Percentiles rank a stretch among this genome's conserved stretches.
phyloP scores from a whole-genome alignment of 2,113 vertebrate genomes.

The Synodontis membranacea region DNA sequence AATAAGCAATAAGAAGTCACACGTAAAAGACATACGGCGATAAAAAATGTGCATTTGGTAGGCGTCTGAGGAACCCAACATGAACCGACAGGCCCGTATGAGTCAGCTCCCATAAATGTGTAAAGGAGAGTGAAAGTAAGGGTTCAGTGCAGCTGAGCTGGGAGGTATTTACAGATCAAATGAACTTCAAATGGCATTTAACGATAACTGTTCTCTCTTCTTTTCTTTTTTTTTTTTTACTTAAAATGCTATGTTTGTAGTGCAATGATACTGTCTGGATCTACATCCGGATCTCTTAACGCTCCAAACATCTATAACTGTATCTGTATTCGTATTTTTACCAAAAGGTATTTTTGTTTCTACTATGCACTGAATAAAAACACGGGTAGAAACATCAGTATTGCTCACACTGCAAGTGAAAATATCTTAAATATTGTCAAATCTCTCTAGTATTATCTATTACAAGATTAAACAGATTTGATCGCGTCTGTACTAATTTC shows the following conservation, averaged over 20 bases:
- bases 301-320: neutral
- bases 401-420: neutral
- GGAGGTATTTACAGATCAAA: conserved; percentile 1
- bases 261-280: neutral
- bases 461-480: neutral
- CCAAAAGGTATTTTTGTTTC: neutral
- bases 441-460: neutral
- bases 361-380: neutral
- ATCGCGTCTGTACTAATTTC: neutral
- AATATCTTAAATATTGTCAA: neutral
- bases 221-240: neutral
- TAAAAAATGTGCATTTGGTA: neutral
- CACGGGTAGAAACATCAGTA: neutral
- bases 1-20: neutral
- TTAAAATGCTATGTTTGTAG: neutral
- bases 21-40: neutral
- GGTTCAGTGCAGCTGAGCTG: neutral
- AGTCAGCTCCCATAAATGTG: conserved; percentile 17
- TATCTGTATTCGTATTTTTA: neutral
- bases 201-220: neutral
- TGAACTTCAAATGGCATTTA: neutral
- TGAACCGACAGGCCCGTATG: conserved; percentile 38
- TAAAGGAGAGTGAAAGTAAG: neutral
- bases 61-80: conserved; percentile 13
- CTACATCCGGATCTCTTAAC: neutral